Conservation (phyloP, 1,140 invertebrate species). For the Sinella curviseta region DNA sequence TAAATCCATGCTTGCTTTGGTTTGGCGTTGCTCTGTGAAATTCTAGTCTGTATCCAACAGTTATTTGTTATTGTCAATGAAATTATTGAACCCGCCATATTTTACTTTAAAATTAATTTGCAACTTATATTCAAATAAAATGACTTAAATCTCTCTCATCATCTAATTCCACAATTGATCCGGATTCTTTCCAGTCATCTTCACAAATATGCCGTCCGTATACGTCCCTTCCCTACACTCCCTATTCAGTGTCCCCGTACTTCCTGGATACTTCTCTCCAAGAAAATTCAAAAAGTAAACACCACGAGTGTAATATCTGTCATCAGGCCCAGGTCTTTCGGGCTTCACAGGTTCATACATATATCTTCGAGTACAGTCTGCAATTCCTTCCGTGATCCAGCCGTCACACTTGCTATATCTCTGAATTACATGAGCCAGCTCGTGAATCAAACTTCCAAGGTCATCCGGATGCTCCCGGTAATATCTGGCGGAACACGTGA, state of each 20-base stretch:
- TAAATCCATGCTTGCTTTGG: too few species aligned
- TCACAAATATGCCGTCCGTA: neutral
- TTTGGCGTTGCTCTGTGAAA: too few species aligned
- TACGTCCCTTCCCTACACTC: neutral
- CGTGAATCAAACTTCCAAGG: conserved; percentile 34
- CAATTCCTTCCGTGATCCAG: conserved; percentile 33
- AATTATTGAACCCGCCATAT: too few species aligned
- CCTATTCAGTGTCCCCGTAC: neutral
- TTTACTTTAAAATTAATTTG: too few species aligned
- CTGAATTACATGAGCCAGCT: conserved; percentile 31
- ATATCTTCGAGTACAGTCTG: conserved; percentile 23
- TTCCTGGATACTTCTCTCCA: neutral
- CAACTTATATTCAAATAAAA: too few species aligned
- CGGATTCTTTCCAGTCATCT: neutral
- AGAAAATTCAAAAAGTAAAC: neutral
- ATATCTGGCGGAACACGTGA: neutral
- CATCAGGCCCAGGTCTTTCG: neutral
- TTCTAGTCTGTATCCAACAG: too few species aligned
- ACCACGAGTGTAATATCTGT: neutral
- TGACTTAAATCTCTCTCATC: neutral
- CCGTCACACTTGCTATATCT: neutral
- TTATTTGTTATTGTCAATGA: too few species aligned
- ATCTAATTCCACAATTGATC: neutral
- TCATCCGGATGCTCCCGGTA: conserved; percentile 10
- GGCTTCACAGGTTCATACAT: neutral